Evolutionary conservation across 2,113 vertebrate genomes (phyloP).

Genomic region (Balaenoptera acutorostrata): DNA sequence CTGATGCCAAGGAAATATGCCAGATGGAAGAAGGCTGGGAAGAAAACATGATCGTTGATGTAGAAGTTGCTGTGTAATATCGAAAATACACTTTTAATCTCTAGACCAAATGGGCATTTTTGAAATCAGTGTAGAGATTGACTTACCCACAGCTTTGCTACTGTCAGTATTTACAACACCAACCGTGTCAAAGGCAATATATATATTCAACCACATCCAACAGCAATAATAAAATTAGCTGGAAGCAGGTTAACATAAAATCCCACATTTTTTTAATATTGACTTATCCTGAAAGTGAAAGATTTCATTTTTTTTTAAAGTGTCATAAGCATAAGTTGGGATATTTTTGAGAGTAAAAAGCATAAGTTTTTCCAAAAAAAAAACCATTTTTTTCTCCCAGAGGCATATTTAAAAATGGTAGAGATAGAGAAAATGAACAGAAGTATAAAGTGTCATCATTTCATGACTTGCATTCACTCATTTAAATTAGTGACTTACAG

Average conservation of each 20-base stretch:
- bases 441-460: not conserved
- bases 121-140: not conserved
- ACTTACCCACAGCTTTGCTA: not conserved
- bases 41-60: not conserved
- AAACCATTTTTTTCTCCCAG: not conserved
- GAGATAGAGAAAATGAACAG: not conserved
- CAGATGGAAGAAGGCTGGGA: not conserved
- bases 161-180: not conserved
- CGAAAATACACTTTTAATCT: not conserved
- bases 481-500: not conserved
- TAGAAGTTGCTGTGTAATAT: not conserved
- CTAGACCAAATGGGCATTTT: not conserved
- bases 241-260: not conserved
- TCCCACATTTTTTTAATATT: not conserved
- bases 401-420: not conserved
- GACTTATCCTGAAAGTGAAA: not conserved
- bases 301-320: not conserved
- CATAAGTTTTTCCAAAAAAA: not conserved
- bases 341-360: not conserved
- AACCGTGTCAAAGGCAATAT: not conserved
- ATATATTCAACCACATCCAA: not conserved
- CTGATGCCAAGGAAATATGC: not conserved
- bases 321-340: not conserved
- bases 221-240: not conserved
- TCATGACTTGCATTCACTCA: not conserved